These are phyloP conservation scores for Lacerta bilineata DNA, from an alignment of 2,797 vertebrate genomes.

Conservation along the genomic window DNA sequence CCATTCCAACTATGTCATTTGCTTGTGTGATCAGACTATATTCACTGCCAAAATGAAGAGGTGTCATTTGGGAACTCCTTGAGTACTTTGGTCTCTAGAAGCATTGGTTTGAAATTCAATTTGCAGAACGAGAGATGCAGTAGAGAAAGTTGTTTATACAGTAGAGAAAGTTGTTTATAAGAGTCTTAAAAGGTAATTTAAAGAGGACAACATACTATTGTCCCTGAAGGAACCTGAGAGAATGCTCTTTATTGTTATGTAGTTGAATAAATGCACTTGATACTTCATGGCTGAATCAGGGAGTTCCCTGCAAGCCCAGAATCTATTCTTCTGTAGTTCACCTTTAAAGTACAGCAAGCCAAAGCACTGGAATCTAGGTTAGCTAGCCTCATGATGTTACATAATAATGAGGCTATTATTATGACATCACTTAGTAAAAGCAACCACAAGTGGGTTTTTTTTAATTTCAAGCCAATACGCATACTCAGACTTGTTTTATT, in stretches of 20 bases:
- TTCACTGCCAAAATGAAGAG: neutral
- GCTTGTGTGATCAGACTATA: neutral
- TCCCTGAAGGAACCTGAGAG: neutral
- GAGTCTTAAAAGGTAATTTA: neutral
- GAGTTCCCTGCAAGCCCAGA: neutral
- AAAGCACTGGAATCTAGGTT: neutral
- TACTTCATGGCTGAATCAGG: neutral
- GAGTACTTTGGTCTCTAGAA: neutral
- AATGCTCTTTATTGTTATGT: neutral
- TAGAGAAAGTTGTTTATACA: neutral
- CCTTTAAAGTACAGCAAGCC: neutral
- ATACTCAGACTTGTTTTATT: conserved; percentile 10
- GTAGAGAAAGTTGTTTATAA: neutral
- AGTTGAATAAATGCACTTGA: neutral
- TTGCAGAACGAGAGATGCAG: neutral
- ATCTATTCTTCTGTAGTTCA: neutral
- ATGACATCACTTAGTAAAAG: conserved; percentile 17
- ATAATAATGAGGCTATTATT: conserved; percentile 21
- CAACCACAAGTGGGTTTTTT: conserved; percentile 30
- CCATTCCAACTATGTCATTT: neutral
- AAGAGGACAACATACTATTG: neutral
- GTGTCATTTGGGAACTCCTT: neutral
- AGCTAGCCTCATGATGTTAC: neutral
- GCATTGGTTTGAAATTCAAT: neutral
- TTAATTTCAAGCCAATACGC: neutral